These are phyloP conservation scores for Grammomys surdaster DNA, from an alignment of 2,113 vertebrate genomes.

Conservation along the genomic window DNA sequence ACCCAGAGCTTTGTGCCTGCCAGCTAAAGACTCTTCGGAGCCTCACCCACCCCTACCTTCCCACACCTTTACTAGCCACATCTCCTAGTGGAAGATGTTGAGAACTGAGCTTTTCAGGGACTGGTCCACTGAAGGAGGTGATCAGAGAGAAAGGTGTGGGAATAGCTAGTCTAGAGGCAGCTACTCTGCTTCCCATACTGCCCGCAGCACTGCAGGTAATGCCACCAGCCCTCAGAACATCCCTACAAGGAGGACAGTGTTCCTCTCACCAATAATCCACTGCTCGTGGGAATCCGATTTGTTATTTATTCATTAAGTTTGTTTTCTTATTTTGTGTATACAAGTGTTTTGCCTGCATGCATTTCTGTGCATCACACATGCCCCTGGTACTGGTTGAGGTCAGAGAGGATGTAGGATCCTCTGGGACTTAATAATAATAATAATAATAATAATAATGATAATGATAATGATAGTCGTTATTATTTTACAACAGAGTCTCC, in stretches of 20 bases:
- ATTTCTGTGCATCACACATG: not conserved
- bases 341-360: not conserved
- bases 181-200: not conserved
- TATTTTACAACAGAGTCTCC: not conserved
- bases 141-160: not conserved
- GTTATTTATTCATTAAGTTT: not conserved
- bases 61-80: not conserved
- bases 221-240: not conserved
- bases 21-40: not conserved
- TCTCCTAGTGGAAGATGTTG: constrained; percentile 1
- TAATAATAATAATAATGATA: no score
- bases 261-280: not conserved
- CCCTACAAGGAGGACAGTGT: not conserved
- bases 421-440: no score
- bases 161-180: not conserved
- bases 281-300: not conserved
- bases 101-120: not conserved
- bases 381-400: not conserved
- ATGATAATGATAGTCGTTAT: not conserved
- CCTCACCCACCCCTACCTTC: not conserved
- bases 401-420: not conserved
- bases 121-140: not conserved
- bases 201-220: not conserved
- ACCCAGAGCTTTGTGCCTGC: not conserved
- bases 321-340: not conserved